A percentile compares a stretch with the other conserved stretches of the same genome.
Conservation (phyloP, 2,797 vertebrate genomes). For the Channallabes apus region DNA sequence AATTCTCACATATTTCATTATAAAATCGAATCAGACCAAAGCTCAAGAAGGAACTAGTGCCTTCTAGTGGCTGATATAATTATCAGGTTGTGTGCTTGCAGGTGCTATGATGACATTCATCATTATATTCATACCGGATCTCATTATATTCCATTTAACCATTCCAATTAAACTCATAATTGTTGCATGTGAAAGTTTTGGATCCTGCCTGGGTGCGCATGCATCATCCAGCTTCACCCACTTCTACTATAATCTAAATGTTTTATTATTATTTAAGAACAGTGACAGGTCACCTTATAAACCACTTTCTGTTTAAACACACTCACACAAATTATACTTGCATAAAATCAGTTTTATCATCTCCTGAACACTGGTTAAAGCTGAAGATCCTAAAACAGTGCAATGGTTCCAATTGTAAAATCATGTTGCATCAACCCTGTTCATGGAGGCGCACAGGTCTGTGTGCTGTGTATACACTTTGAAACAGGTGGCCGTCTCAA, state of each 20-base stretch:
- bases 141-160: neutral
- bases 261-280: neutral
- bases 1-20: neutral
- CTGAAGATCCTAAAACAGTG: neutral
- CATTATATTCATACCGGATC: neutral
- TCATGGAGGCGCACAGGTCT: conserved; percentile 25
- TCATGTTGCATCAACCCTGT: conserved; percentile 13
- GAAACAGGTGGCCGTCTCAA: conserved; percentile 37
- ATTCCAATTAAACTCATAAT: neutral
- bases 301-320: neutral
- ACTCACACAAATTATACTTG: neutral
- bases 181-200: neutral
- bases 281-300: neutral
- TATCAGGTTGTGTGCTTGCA: conserved; percentile 8
- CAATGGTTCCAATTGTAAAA: conserved; percentile 1
- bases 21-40: neutral
- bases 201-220: neutral
- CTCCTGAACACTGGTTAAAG: neutral
- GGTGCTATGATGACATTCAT: neutral
- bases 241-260: neutral
- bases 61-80: conserved; percentile 16
- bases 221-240: neutral
- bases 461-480: conserved; percentile 38
- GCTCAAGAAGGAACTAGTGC: conserved; percentile 17
- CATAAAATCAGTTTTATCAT: neutral